Conservation (phyloP, 2,797 vertebrate genomes). For the Chiroxiphia lanceolata region DNA sequence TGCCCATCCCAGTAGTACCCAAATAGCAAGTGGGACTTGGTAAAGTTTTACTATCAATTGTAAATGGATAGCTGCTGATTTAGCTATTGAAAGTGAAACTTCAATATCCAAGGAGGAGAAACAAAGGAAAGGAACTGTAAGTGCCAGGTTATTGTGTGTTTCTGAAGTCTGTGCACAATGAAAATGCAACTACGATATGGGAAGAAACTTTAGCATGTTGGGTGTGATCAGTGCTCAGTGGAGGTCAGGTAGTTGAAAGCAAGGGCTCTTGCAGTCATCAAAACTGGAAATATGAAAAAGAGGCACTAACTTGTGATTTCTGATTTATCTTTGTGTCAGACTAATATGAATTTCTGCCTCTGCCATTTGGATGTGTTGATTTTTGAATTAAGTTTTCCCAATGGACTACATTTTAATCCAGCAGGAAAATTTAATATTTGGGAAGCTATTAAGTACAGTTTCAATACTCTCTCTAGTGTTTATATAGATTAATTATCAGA, state of each 20-base stretch:
- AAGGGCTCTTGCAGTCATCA: neutral
- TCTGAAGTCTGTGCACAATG: neutral
- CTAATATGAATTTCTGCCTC: neutral
- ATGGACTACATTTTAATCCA: neutral
- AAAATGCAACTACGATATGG: neutral
- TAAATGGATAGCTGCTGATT: neutral
- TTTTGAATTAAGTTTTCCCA: neutral
- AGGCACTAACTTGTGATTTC: neutral
- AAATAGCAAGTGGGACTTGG: neutral
- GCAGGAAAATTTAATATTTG: neutral
- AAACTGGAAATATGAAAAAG: neutral
- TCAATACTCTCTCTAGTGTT: neutral
- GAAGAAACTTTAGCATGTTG: neutral
- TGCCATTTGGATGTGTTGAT: neutral
- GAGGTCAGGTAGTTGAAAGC: neutral
- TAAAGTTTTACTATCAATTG: neutral
- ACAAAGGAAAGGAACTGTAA: neutral
- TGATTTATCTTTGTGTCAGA: neutral
- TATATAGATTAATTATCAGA: neutral
- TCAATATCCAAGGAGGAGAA: neutral
- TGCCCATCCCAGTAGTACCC: neutral
- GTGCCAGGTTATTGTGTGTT: neutral
- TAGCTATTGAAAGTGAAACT: conserved; percentile 10
- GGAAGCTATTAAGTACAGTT: neutral
- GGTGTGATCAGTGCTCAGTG: neutral